Evolutionary conservation across 1,140 invertebrate genomes (phyloP), one percentile per base, ranked within the genome.

Genomic region (Triops cancriformis): DNA sequence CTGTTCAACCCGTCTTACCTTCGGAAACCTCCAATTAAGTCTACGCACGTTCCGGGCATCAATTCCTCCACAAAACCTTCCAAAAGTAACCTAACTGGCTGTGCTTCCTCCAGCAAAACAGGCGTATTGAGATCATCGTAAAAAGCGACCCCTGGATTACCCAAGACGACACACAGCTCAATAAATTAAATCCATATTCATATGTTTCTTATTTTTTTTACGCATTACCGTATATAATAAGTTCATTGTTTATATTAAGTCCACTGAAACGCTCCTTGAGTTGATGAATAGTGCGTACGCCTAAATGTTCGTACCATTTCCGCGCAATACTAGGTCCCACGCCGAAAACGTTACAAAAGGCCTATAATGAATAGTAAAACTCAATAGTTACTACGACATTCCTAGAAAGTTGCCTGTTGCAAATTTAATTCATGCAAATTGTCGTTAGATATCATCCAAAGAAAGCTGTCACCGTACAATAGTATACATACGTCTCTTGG

Each of bases 81-180:
- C 9, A 79, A 64, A 41, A 76, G 28, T 26, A 28, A 26, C n/a
- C 43, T 64, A 23, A 77, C 77, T n/a, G 42, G 78, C 26, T 78
- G 27, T 10, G 75, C 78, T 14, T 76, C 73, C 18, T 14, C 72
- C 27, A 64, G 3, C 31, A 45, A 23, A 43, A 79, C 26, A 18
- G 78, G 78, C n/a, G 26, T 45, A 45, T 76, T 79, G 76, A 79
- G 42, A 45, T 79, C 78, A 27, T 72, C 73, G 31, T 79, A 76
- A 72, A 79, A 79, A n/a, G 77, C 77, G n/a, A 73, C 42, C 18
- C 77, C 77, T 78, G 18, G n/a, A n/a, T n/a, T 72, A 72, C 6
- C 11, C 26, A 7, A 37, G 26, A 77, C 73, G n/a, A 26, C 9
- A 72, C 7, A 37, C 26, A 18, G 12, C n/a, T 11, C 26, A 77